These are phyloP conservation scores for Setipinna tenuifilis DNA, from an alignment of 2,797 vertebrate species.

Conservation along the genomic window DNA sequence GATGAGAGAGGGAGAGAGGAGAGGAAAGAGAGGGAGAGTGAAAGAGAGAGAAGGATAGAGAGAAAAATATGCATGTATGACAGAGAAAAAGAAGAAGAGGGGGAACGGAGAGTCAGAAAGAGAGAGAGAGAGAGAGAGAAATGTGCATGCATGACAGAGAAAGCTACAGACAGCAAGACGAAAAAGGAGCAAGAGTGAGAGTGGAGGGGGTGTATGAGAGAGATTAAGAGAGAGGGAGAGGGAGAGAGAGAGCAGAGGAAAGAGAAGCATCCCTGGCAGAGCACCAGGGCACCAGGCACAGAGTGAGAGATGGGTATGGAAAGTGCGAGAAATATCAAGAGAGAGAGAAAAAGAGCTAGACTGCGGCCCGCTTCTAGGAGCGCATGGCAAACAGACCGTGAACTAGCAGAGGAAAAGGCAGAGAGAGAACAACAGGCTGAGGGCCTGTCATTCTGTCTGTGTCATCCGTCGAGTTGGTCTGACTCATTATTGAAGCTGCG, in stretches of 20 bases:
- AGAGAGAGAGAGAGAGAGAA: neutral
- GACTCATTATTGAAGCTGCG: neutral
- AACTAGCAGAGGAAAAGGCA: neutral
- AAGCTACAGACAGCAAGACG: neutral
- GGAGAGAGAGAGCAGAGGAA: conserved; percentile 1
- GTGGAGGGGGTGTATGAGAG: conserved; percentile 23
- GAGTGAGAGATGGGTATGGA: neutral
- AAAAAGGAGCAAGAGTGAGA: conserved; percentile 25
- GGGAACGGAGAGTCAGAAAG: conserved; percentile 22
- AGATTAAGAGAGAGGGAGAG: conserved; percentile 2
- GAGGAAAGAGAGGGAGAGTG: neutral
- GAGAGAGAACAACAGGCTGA: neutral
- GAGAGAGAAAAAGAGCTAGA: neutral
- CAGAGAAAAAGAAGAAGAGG: neutral
- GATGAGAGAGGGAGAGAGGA: conserved; percentile 9
- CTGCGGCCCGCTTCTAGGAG: neutral
- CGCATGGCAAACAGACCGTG: neutral
- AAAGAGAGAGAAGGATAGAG: neutral
- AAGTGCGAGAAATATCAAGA: neutral
- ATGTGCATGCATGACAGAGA: neutral
- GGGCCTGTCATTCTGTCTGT: neutral
- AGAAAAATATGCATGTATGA: neutral
- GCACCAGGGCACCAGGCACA: conserved; percentile 19
- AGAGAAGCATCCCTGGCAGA: neutral
- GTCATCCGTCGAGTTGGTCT: neutral